phyloP scores from a whole-genome alignment of 2,113 vertebrate genomes.

The Thoracochromis brauschi region DNA sequence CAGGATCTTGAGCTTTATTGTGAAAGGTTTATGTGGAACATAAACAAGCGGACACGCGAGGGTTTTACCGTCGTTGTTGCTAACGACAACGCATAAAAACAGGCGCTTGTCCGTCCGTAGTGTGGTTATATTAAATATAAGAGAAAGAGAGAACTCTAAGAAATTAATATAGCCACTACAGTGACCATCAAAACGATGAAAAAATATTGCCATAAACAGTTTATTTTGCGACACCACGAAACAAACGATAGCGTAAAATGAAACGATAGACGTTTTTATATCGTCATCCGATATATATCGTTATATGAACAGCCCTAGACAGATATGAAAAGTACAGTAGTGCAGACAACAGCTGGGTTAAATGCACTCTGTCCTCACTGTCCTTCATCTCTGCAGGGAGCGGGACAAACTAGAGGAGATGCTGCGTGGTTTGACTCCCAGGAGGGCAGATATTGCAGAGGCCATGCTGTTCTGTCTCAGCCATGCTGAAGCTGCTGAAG shows the following conservation, averaged over 20 bases:
- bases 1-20: too few relatives aligned
- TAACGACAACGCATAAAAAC: too few relatives aligned
- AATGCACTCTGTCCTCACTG: neutral
- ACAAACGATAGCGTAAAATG: neutral
- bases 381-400: conserved; percentile 74
- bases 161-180: neutral
- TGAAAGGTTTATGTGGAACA: too few relatives aligned
- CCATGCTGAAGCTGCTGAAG: conserved; percentile 95
- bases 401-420: conserved; percentile 96
- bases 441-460: conserved; percentile 90
- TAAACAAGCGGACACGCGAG: too few relatives aligned
- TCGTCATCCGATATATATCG: neutral
- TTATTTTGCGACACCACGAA: neutral
- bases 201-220: neutral
- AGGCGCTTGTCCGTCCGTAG: too few relatives aligned
- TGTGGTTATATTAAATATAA: too few relatives aligned
- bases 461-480: conserved; percentile 96
- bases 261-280: neutral
- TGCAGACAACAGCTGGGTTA: neutral
- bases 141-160: too few relatives aligned
- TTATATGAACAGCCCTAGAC: neutral
- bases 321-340: neutral
- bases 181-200: neutral
- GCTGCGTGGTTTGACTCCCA: conserved; percentile 85
- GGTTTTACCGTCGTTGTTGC: too few relatives aligned